Conservation (phyloP, 2,797 vertebrate genomes). For the Coregonus ussuriensis region DNA sequence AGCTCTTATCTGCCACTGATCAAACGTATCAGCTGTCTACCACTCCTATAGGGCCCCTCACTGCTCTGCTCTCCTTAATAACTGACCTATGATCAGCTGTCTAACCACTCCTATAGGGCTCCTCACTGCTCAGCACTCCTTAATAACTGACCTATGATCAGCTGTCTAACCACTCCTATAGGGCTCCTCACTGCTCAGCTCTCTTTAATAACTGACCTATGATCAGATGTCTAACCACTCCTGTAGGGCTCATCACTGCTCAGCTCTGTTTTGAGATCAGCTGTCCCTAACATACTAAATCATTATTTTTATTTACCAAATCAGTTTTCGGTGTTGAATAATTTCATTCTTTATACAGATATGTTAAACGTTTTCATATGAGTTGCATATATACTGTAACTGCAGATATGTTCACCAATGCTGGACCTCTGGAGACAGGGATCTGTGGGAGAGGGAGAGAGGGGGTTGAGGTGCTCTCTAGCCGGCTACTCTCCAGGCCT, state of each 20-base stretch:
- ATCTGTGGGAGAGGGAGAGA: background rate
- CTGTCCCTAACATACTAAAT: background rate
- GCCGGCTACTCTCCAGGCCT: conserved; percentile 10
- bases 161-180: too few relatives aligned
- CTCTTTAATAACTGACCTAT: too few relatives aligned
- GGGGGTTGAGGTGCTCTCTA: conserved; percentile 7
- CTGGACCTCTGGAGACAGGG: background rate
- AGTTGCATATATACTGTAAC: too few relatives aligned
- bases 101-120: background rate
- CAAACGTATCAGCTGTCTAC: conserved; percentile 5
- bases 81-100: too few relatives aligned
- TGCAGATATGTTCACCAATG: too few relatives aligned
- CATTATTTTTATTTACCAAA: background rate
- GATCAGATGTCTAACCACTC: too few relatives aligned
- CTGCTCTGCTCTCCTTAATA: background rate
- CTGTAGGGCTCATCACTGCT: too few relatives aligned
- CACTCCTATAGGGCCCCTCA: background rate
- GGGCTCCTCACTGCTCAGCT: too few relatives aligned
- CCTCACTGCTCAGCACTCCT: background rate
- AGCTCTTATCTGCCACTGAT: background rate
- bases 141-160: too few relatives aligned
- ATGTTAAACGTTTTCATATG: background rate
- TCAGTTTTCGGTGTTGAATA: background rate
- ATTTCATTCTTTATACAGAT: background rate
- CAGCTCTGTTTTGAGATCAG: too few relatives aligned